A percentile compares a stretch with the other conserved stretches of the same genome.
These are phyloP conservation scores for Cyanoderma ruficeps DNA, from an alignment of 2,113 vertebrate genomes.

Conservation along the genomic window DNA sequence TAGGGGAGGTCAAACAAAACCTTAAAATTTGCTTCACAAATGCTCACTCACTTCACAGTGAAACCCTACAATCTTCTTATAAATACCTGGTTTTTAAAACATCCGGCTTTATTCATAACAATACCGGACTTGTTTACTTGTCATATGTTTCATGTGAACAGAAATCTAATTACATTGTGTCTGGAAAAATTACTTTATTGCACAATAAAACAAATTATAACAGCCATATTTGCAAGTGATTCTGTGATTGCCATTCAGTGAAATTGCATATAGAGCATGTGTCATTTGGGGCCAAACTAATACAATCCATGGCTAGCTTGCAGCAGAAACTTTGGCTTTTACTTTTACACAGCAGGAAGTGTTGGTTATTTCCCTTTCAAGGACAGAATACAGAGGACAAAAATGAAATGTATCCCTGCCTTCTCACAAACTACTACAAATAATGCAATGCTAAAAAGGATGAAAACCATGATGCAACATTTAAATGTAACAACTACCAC, in stretches of 20 bases:
- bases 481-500: not conserved
- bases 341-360: constrained; percentile 30
- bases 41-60: not conserved
- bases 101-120: constrained; percentile 45
- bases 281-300: not conserved
- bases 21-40: constrained; percentile 10
- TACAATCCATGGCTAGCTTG: not conserved
- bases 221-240: constrained; percentile 53
- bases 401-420: not conserved
- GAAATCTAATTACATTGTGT: constrained; percentile 70
- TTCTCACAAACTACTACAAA: not conserved
- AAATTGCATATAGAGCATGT: not conserved
- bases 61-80: constrained; percentile 34
- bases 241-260: constrained; percentile 58
- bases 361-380: constrained; percentile 26
- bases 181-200: constrained; percentile 69
- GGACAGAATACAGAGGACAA: not conserved
- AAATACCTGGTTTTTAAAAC: not conserved
- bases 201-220: constrained; percentile 65
- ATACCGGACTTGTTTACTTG: constrained; percentile 46
- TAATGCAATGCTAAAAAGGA: not conserved
- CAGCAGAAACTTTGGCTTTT: constrained; percentile 14
- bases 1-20: not conserved
- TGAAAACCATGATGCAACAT: not conserved
- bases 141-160: constrained; percentile 45